A percentile compares a stretch with the other conserved stretches of the same genome.
These are phyloP conservation scores for Litocranius walleri DNA, from an alignment of 2,113 vertebrate genomes.

Conservation along the genomic window DNA sequence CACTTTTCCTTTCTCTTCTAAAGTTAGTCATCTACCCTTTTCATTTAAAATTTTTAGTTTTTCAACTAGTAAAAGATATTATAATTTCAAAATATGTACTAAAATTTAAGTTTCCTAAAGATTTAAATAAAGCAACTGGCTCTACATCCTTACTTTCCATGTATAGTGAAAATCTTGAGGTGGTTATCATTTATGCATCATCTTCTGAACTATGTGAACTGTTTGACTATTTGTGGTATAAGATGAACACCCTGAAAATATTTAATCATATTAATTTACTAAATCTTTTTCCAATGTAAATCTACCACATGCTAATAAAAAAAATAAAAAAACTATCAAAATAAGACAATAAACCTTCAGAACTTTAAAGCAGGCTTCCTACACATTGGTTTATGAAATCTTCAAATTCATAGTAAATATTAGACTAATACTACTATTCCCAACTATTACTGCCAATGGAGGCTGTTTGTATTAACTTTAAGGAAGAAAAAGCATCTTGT, in stretches of 20 bases:
- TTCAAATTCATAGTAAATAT: slow-evolving; percentile 47
- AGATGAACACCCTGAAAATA: background rate
- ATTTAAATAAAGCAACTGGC: background rate
- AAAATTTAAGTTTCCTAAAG: slow-evolving; percentile 22
- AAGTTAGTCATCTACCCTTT: background rate
- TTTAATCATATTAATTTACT: slow-evolving; percentile 13
- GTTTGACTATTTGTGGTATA: background rate
- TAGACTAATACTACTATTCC: background rate
- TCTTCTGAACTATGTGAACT: background rate
- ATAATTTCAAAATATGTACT: slow-evolving; percentile 37
- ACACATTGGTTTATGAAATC: slow-evolving; percentile 16
- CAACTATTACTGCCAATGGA: slow-evolving; percentile 39
- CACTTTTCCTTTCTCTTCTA: slow-evolving; percentile 24
- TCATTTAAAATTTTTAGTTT: slow-evolving; percentile 25
- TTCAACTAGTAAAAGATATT: slow-evolving; percentile 43
- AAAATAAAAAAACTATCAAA: slow-evolving; percentile 31
- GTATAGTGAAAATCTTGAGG: background rate
- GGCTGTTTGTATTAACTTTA: slow-evolving; percentile 27
- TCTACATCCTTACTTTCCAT: background rate
- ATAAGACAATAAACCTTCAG: slow-evolving; percentile 23
- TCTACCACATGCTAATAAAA: background rate
- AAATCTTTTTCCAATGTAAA: slow-evolving; percentile 23
- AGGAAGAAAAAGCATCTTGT: background rate
- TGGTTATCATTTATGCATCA: background rate
- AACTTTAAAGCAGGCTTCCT: slow-evolving; percentile 33